Percentiles rank a stretch among this genome's conserved stretches.
Evolutionary conservation across 2,888 invertebrate genomes (phyloP).

Genomic region (Clusia tigrina): DNA sequence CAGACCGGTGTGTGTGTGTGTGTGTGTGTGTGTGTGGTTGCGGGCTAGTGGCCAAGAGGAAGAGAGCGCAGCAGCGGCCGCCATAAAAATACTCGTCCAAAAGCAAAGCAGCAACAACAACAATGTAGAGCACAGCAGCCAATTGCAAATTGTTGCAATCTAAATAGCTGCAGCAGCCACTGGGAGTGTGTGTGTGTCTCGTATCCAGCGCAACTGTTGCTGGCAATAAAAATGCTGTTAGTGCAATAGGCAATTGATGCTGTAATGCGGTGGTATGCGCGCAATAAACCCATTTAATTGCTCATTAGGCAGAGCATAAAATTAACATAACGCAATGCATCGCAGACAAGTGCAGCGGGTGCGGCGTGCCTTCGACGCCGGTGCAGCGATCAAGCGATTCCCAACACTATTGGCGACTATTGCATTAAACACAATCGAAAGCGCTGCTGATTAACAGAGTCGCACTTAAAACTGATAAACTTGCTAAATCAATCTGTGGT

Average conservation of each 20-base stretch:
- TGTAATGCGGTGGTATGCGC: constrained; percentile 11
- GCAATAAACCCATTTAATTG: constrained; percentile 3
- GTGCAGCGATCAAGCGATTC: neutral
- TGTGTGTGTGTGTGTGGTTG: too few relatives aligned
- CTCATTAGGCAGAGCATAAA: constrained; percentile 7
- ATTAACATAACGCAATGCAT: neutral
- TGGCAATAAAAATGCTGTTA: constrained; percentile 25
- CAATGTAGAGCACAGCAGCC: constrained; percentile 39
- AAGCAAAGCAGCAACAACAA: constrained; percentile 22
- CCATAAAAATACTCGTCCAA: constrained; percentile 7
- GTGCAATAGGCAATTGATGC: constrained; percentile 30
- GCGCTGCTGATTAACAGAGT: neutral
- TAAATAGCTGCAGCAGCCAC: constrained; percentile 43
- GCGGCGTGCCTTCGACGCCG: neutral
- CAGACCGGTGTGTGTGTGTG: too few relatives aligned
- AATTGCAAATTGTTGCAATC: constrained; percentile 58
- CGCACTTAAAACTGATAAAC: too few relatives aligned
- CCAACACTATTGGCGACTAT: neutral
- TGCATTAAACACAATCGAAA: neutral
- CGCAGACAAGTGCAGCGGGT: neutral
- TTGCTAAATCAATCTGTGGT: too few relatives aligned
- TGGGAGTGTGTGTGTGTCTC: too few relatives aligned
- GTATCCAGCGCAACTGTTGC: neutral
- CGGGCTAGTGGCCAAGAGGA: too few relatives aligned
- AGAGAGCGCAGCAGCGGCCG: constrained; percentile 9